Conservation (phyloP, 2,113 vertebrate species). For the Strigops habroptila region DNA sequence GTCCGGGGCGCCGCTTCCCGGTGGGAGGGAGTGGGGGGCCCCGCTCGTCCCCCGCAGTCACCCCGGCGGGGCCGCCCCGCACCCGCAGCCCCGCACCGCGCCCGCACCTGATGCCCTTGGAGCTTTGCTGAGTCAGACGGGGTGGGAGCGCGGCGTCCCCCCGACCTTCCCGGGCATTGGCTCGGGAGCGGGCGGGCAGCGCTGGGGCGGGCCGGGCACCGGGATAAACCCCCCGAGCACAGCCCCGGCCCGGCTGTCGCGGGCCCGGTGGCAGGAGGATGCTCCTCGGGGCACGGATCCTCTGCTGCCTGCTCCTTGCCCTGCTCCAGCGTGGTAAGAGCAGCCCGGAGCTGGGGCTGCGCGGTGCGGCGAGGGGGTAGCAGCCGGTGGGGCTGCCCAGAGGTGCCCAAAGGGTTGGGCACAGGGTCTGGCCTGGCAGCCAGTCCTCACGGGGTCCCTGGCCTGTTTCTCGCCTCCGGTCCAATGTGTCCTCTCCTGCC, state of each 20-base stretch:
- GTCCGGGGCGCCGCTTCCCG: too few relatives aligned
- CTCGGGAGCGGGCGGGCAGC: background rate
- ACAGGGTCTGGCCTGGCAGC: background rate
- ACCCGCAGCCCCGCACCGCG: background rate
- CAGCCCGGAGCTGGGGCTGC: background rate
- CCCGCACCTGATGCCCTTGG: background rate
- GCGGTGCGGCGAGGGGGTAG: too few relatives aligned
- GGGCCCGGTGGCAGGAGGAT: background rate
- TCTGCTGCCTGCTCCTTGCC: background rate
- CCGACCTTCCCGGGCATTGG: background rate
- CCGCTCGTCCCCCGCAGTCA: too few relatives aligned
- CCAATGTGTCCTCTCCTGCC: rapidly evolving
- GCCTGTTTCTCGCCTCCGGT: rapidly evolving
- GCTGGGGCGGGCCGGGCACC: background rate
- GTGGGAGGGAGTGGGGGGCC: too few relatives aligned
- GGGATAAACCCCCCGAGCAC: background rate
- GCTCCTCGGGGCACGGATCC: background rate
- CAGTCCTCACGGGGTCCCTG: background rate
- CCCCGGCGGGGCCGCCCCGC: background rate
- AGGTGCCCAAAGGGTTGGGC: rapidly evolving
- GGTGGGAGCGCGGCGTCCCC: background rate
- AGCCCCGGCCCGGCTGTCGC: rapidly evolving
- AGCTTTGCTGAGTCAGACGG: background rate
- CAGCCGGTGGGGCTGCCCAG: background rate
- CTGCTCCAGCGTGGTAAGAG: background rate